A percentile compares a stretch with the other conserved stretches of the same genome.
These are phyloP conservation scores for Drosophila burlai DNA, from an alignment of 1,140 invertebrate genomes.

Conservation along the genomic window DNA sequence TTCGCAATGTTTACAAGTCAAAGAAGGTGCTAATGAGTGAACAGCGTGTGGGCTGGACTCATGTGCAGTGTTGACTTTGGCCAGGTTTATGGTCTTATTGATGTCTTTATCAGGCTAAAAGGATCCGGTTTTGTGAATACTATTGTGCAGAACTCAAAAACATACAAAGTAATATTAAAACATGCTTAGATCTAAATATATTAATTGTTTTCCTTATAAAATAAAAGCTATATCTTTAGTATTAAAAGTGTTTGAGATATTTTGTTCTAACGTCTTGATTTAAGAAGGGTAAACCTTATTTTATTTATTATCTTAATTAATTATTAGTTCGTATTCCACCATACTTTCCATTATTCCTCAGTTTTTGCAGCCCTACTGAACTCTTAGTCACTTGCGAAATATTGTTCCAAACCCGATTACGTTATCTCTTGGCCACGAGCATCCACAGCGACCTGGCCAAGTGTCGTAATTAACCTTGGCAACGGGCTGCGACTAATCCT, in stretches of 20 bases:
- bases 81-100: neutral
- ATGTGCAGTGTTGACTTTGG: constrained; percentile 3
- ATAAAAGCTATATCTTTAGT: neutral
- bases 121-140: neutral
- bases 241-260: too few relatives aligned
- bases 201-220: neutral
- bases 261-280: too few relatives aligned
- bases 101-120: constrained; percentile 8
- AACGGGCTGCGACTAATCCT: constrained; percentile 78
- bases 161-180: too few relatives aligned
- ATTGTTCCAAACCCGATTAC: constrained; percentile 60
- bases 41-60: constrained; percentile 10
- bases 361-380: neutral
- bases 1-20: constrained; percentile 41
- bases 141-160: too few relatives aligned
- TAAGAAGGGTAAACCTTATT: neutral
- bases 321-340: too few relatives aligned
- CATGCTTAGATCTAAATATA: neutral
- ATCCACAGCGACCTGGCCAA: constrained; percentile 74
- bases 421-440: constrained; percentile 64
- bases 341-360: neutral
- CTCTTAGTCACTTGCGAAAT: constrained; percentile 15
- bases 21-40: constrained; percentile 63
- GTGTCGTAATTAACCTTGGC: constrained; percentile 80
- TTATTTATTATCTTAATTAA: neutral